A percentile compares a stretch with the other conserved stretches of the same genome.
Evolutionary conservation across 2,888 invertebrate genomes (phyloP).

Genomic region (Mythimna loreyi): DNA sequence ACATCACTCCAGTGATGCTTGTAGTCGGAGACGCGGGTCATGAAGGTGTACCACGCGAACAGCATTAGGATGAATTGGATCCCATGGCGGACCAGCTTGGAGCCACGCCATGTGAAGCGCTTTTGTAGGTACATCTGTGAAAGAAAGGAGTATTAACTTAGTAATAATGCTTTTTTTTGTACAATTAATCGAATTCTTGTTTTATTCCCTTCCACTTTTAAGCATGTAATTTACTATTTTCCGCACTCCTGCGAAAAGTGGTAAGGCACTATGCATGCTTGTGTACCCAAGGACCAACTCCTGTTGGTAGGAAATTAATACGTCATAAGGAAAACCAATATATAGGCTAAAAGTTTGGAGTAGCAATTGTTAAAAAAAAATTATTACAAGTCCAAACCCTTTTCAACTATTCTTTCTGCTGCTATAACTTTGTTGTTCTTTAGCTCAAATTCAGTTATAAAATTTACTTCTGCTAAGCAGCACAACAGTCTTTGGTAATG

Average conservation of each 20-base stretch:
- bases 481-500: not conserved
- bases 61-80: conserved; percentile 95
- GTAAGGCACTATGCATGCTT: too few relatives aligned
- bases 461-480: not conserved
- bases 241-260: too few relatives aligned
- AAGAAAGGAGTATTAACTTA: conserved; percentile 59
- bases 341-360: too few relatives aligned
- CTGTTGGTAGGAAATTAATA: too few relatives aligned
- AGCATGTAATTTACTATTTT: too few relatives aligned
- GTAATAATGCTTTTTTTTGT: not conserved
- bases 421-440: not conserved
- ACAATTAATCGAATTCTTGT: too few relatives aligned
- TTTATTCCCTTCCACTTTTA: too few relatives aligned
- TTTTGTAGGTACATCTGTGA: conserved; percentile 96
- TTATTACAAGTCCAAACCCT: too few relatives aligned
- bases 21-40: conserved; percentile 98
- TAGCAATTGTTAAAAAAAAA: too few relatives aligned
- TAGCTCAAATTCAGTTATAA: not conserved
- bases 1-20: conserved; percentile 99
- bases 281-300: too few relatives aligned
- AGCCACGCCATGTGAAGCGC: conserved; percentile 95
- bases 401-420: too few relatives aligned
- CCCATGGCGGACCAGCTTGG: conserved; percentile 95
- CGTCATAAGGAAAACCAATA: too few relatives aligned
- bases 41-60: conserved; percentile 96